Base-by-base conservation (phyloP, 2,888 invertebrate genomes). In the Sturmia bella region DNA sequence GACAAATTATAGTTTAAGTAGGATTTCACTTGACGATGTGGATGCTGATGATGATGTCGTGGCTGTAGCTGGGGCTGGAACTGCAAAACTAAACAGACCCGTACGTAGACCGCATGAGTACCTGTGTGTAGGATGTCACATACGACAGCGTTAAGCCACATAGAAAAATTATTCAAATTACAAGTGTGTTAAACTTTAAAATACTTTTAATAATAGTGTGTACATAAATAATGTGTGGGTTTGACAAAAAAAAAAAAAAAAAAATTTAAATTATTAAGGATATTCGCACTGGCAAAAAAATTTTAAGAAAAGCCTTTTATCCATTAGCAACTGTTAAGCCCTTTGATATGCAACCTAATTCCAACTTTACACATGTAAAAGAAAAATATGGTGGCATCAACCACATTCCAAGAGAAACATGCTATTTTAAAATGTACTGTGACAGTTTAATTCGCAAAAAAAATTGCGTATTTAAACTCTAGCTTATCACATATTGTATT, bases 1-100 rank as follows among this genome's bases (percentile, higher is more conserved):
- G 82, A 82, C 82, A 82, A 82, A 82, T 82, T 82, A 82, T 61
- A 75, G 74, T 64, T 69, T 64, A 82, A 79, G 70, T 82, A 73
- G 82, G 78, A 75, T 75, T 82, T 82, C 74, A 75, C 74, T 82
- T 82, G 74, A 70, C 73, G 76, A 63, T 68, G 73, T 15, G 39
- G 66, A 54, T 66, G 45, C 32, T 61, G 59, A 52, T 21, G 66
- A 50, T 68, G 70, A 41, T 82, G 78, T 70, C 66, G 76, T 50
- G 61, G 73, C 21, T 48, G 61, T 45, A 59, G 45, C 24, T 59
- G 57, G 70, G 61, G 73, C 21, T 48, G 61, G 45, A 59, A 39
- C 24, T 59, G 57, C 64, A 41, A 54, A 72, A 61, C 21, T 50
- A 27, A 70, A 70, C 70, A 78, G 43, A 54, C 52, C 32, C 61